A percentile compares a stretch with the other conserved stretches of the same genome.
These are phyloP conservation scores for Laupala kohalensis DNA, from an alignment of 1,140 invertebrate species.

Conservation along the genomic window DNA sequence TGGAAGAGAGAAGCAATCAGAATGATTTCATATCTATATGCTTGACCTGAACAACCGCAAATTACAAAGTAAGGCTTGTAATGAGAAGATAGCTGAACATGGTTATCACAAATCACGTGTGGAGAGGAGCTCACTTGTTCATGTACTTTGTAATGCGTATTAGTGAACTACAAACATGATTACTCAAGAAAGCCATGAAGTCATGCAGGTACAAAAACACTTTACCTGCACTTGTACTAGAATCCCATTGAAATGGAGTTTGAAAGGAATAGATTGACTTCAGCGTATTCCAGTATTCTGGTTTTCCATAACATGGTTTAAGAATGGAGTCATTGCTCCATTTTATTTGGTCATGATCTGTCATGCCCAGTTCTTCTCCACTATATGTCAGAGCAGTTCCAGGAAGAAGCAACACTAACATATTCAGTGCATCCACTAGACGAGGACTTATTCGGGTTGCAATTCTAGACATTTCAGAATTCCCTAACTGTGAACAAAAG, in stretches of 20 bases:
- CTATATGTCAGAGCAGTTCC: slow-evolving; percentile 69
- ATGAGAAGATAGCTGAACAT: too few relatives aligned
- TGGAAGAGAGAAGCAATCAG: too few relatives aligned
- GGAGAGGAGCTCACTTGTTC: too few relatives aligned
- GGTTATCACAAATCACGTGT: too few relatives aligned
- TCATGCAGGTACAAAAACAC: too few relatives aligned
- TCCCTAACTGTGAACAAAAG: slow-evolving; percentile 53
- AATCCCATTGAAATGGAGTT: slow-evolving; percentile 9
- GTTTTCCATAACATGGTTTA: neutral
- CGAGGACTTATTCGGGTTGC: slow-evolving; percentile 45
- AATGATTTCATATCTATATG: too few relatives aligned
- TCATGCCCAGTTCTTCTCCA: slow-evolving; percentile 74
- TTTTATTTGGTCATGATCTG: slow-evolving; percentile 28
- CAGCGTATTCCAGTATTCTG: neutral
- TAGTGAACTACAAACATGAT: too few relatives aligned
- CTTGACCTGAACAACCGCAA: too few relatives aligned
- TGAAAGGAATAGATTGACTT: slow-evolving; percentile 4
- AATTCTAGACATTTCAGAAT: slow-evolving; percentile 55
- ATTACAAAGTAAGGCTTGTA: too few relatives aligned
- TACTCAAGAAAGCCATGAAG: too few relatives aligned
- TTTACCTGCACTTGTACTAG: neutral
- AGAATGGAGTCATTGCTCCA: neutral
- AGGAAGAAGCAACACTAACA: slow-evolving; percentile 57
- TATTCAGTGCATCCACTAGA: slow-evolving; percentile 56
- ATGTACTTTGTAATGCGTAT: too few relatives aligned